Evolutionary conservation across 1,140 invertebrate species (phyloP).

Genomic region (Dreissena rostriformis): DNA sequence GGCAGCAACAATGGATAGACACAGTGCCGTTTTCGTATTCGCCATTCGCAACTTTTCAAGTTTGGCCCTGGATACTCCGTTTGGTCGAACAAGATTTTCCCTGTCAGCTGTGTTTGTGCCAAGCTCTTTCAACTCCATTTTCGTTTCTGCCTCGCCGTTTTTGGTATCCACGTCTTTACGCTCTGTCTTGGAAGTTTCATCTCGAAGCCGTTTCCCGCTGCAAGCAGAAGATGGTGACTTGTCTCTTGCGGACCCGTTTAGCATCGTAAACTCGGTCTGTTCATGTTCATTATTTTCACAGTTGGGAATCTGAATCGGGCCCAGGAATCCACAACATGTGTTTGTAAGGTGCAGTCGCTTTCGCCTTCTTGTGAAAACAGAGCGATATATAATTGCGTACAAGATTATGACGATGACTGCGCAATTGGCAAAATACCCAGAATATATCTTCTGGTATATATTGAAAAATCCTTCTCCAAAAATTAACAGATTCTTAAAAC

Average conservation of each 20-base stretch:
- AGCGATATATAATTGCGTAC: constrained; percentile 74
- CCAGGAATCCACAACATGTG: constrained; percentile 62
- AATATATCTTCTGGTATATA: constrained; percentile 73
- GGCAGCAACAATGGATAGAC: constrained; percentile 77
- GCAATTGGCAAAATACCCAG: constrained; percentile 67
- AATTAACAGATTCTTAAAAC: constrained; percentile 54
- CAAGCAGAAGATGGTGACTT: constrained; percentile 28
- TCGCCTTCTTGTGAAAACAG: constrained; percentile 68
- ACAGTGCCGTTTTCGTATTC: constrained; percentile 79
- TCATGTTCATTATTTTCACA: constrained; percentile 50
- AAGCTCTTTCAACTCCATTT: constrained; percentile 52
- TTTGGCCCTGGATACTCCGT: constrained; percentile 62
- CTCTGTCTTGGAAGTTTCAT: constrained; percentile 35
- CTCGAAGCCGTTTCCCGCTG: neutral
- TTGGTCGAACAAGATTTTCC: constrained; percentile 61
- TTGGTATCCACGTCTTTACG: constrained; percentile 27
- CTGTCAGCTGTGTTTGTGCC: constrained; percentile 55
- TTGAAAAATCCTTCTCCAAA: constrained; percentile 56
- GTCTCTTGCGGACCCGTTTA: constrained; percentile 56
- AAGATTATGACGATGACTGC: constrained; percentile 72
- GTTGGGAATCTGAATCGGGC: constrained; percentile 5
- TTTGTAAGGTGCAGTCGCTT: constrained; percentile 52
- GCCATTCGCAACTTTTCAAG: constrained; percentile 71
- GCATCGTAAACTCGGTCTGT: constrained; percentile 60
- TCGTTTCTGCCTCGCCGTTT: constrained; percentile 46